Percentiles rank a stretch among this genome's conserved stretches.
Evolutionary conservation across 2,888 invertebrate genomes (phyloP).

Genomic region (Drosophila meridionalis): DNA sequence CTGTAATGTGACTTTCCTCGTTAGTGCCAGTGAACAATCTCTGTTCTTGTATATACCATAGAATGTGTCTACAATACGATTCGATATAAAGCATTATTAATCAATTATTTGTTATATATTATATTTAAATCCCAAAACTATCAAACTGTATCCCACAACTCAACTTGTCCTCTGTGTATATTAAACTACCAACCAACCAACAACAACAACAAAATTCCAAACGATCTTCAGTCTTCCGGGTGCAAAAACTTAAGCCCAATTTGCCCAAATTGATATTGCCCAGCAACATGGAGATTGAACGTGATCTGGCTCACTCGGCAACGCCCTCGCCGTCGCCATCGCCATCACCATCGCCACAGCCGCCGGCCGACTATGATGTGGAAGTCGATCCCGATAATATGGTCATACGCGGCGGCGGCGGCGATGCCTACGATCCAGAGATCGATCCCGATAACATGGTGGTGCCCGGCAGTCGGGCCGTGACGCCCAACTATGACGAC

Average conservation of each 20-base stretch:
- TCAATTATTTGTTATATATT: constrained; percentile 74
- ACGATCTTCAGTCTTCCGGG: constrained; percentile 83
- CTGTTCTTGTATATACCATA: constrained; percentile 73
- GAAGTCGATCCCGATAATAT: constrained; percentile 85
- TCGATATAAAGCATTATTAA: constrained; percentile 56
- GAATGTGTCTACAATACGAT: constrained; percentile 40
- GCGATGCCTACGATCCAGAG: constrained; percentile 79
- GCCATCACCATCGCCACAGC: constrained; percentile 83
- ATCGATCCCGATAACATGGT: constrained; percentile 83
- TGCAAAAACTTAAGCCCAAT: constrained; percentile 85
- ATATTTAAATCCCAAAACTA: constrained; percentile 49
- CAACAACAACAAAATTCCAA: constrained; percentile 38
- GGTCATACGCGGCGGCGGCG: constrained; percentile 75
- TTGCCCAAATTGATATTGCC: constrained; percentile 84
- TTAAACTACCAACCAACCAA: constrained; percentile 58
- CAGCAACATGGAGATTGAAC: constrained; percentile 81
- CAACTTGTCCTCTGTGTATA: constrained; percentile 67
- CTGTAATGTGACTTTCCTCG: constrained; percentile 44
- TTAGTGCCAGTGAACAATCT: constrained; percentile 15
- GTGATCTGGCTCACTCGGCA: constrained; percentile 43
- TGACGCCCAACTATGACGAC: constrained; percentile 81
- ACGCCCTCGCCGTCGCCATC: constrained; percentile 81
- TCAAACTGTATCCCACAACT: constrained; percentile 42
- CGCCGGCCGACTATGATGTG: constrained; percentile 82
- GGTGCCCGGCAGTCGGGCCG: constrained; percentile 79